Evolutionary conservation across 37 sponge, comb jelly and placozoan genomes (phyloP).

Genomic region (Geodia barretti): DNA sequence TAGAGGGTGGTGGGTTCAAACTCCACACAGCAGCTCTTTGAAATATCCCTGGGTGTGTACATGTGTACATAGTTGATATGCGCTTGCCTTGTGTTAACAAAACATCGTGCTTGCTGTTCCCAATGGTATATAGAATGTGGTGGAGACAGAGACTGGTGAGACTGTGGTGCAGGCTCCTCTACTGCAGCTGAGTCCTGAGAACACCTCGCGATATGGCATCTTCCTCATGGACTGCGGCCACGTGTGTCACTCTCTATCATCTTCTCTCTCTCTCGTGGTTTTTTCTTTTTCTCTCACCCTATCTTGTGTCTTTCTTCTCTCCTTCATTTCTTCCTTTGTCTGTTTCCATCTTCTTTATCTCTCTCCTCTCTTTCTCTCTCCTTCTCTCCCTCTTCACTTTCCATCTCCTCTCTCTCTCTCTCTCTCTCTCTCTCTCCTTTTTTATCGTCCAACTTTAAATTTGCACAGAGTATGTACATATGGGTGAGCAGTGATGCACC

Average conservation of each 20-base stretch:
- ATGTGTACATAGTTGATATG: too few relatives aligned
- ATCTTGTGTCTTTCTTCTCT: too few relatives aligned
- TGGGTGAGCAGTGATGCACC: slow-evolving; percentile 81
- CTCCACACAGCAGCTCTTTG: too few relatives aligned
- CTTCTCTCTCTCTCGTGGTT: too few relatives aligned
- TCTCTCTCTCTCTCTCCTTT: neutral
- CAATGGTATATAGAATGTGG: slow-evolving; percentile 11
- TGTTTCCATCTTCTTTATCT: too few relatives aligned
- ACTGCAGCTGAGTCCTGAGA: slow-evolving; percentile 83
- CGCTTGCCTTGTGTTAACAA: too few relatives aligned
- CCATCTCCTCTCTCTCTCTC: neutral
- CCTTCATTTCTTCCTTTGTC: too few relatives aligned
- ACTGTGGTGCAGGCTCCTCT: slow-evolving; percentile 49
- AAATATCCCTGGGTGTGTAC: neutral
- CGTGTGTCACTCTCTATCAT: too few relatives aligned
- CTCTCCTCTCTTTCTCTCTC: neutral
- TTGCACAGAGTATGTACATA: slow-evolving; percentile 66
- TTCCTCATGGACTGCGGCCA: slow-evolving; percentile 88
- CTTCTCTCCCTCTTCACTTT: neutral
- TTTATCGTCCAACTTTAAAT: neutral
- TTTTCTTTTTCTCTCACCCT: too few relatives aligned
- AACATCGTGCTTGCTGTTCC: too few relatives aligned
- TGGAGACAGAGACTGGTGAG: slow-evolving; percentile 50
- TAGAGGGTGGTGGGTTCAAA: too few relatives aligned
- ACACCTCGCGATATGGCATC: slow-evolving; percentile 76